Base-by-base conservation (phyloP, 1,140 invertebrate genomes). In the Procambarus virginalis region DNA sequence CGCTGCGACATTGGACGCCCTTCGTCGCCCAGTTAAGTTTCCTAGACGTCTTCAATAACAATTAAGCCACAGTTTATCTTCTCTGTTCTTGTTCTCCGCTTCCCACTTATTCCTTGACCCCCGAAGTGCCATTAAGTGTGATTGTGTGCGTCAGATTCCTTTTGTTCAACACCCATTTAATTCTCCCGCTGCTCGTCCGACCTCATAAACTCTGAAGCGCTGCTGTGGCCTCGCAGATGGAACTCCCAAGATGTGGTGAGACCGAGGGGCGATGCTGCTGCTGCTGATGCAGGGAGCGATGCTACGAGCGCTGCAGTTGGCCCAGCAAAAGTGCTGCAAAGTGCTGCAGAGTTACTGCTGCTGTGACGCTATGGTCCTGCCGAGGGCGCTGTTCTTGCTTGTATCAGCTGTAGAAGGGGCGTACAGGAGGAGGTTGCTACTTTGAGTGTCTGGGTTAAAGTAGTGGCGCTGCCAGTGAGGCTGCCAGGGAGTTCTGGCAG, bases 111-210 rank as follows among this genome's bases (percentile, higher is more conserved):
- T 73, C 46, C 49, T 81, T 70, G 78, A 81, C 78, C 79, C 64
- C 86, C 22, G 20, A 88, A 82, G 86, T 88, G 58, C 86, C 78
- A 88, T 88, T 88, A 88, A 88, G 68, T 8, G 46, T 70, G 85
- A 80, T 70, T 80, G 76, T 73, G 85, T 80, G 76, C 77, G 60
- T 58, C 22, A 51, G 45, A 88, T 78, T 80, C 86, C 86, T 88
- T 88, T 88, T 88, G 78, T 82, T 81, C 86, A 55, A 70, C 79
- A 64, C 45, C 79, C 78, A 79, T 58, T 75, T 73, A 51, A 70
- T 73, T 82, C 78, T 70, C 58, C 48, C 78, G 58, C 60, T 84
- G 70, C 70, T 84, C 82, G n/a, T 12, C 68, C 12, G 68, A 51
- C 46, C 68, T 75, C 68, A 49, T 84, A 75, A 84, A 84, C 48